phyloP scores from a whole-genome alignment of 2,113 vertebrate genomes.

The Myiopsitta monachus region DNA sequence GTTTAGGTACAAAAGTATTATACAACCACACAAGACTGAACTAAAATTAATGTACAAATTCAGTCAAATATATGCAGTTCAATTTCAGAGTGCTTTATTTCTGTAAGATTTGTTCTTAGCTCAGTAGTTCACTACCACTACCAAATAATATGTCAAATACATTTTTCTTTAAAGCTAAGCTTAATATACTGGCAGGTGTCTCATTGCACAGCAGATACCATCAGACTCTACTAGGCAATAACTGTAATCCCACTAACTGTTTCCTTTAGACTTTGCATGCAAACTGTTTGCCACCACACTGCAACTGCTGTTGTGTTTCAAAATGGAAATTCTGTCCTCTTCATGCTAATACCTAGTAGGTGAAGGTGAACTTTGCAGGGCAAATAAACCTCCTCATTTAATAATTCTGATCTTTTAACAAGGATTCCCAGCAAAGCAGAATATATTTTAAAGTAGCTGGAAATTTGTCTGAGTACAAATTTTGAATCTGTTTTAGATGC shows the following conservation, averaged over 20 bases:
- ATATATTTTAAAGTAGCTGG: background rate
- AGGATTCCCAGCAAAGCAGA: background rate
- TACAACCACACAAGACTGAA: background rate
- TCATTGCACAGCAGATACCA: background rate
- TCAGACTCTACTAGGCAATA: background rate
- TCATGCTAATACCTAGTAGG: background rate
- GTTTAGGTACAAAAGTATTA: background rate
- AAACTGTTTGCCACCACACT: background rate
- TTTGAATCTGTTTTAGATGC: background rate
- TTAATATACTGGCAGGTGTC: background rate
- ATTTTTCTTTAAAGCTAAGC: constrained; percentile 14
- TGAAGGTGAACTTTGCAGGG: background rate
- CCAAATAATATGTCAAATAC: constrained; percentile 19
- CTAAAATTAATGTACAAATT: background rate
- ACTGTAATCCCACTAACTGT: background rate
- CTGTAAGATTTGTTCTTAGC: background rate
- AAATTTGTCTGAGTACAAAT: background rate
- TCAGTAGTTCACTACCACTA: background rate
- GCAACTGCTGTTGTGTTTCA: background rate
- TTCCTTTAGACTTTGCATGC: background rate
- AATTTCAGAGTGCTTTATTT: constrained; percentile 25
- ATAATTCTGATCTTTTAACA: background rate
- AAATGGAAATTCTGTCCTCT: background rate
- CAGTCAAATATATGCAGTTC: constrained; percentile 11
- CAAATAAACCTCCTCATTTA: background rate